Conservation (phyloP, 2,888 invertebrate genomes). For the Leptinotarsa rubiginosa region DNA sequence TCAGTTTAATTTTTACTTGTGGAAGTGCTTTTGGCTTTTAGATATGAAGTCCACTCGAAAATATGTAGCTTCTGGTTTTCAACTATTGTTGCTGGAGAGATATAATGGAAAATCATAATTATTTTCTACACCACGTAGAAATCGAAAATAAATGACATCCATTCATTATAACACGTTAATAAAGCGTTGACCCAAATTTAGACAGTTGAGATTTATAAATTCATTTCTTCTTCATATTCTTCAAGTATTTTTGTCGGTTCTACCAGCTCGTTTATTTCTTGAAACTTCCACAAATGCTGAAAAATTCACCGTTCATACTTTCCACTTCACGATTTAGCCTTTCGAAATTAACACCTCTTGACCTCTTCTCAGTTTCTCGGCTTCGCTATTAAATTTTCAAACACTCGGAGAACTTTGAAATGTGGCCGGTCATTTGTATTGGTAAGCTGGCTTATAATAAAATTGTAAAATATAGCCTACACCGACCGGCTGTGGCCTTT, state of each 20-base stretch:
- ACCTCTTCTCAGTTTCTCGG: slow-evolving; percentile 6
- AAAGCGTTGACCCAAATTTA: too few species aligned
- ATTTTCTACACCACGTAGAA: too few species aligned
- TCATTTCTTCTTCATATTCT: background rate
- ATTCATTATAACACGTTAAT: too few species aligned
- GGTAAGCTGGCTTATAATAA: slow-evolving; percentile 57
- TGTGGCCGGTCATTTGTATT: slow-evolving; percentile 45
- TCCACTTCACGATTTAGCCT: background rate
- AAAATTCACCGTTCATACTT: background rate
- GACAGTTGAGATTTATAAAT: too few species aligned
- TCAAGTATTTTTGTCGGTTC: background rate
- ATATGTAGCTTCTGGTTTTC: too few species aligned
- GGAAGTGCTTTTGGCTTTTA: too few species aligned
- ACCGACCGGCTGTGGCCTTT: slow-evolving; percentile 53
- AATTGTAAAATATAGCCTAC: slow-evolving; percentile 58
- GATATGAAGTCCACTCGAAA: too few species aligned
- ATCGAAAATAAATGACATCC: too few species aligned
- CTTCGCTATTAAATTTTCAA: slow-evolving; percentile 14
- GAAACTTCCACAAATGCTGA: background rate
- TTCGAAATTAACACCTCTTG: slow-evolving; percentile 5
- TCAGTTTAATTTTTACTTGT: too few species aligned
- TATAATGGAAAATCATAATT: too few species aligned
- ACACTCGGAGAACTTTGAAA: slow-evolving; percentile 40
- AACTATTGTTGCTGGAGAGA: too few species aligned
- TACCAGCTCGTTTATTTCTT: background rate